Conservation (phyloP, 2,888 invertebrate genomes). For the Lasioglossum vierecki region DNA sequence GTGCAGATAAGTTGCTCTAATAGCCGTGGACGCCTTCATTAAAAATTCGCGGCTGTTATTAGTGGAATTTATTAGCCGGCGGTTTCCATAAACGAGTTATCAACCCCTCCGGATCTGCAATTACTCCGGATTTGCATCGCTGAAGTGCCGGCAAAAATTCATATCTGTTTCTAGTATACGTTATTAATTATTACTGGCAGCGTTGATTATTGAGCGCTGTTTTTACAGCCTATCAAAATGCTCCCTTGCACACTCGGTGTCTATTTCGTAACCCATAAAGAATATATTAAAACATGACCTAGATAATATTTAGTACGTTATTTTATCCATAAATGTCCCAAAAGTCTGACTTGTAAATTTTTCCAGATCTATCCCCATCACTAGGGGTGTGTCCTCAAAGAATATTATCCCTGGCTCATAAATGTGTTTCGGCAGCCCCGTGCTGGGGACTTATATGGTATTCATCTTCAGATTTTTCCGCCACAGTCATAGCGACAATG, state of each 20-base stretch:
- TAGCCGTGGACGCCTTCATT: slow-evolving; percentile 33
- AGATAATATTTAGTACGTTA: background rate
- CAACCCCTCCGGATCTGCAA: slow-evolving; percentile 32
- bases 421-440: too few species aligned
- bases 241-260: background rate
- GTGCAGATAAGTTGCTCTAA: background rate
- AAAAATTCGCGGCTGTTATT: slow-evolving; percentile 37
- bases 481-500: background rate
- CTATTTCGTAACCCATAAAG: background rate
- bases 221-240: background rate
- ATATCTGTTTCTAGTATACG: background rate
- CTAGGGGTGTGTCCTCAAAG: too few species aligned
- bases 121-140: slow-evolving; percentile 46
- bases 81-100: slow-evolving; percentile 34
- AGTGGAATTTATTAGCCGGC: slow-evolving; percentile 41
- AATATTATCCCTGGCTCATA: too few species aligned
- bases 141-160: slow-evolving; percentile 17
- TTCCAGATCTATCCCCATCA: too few species aligned
- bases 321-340: too few species aligned
- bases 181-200: background rate
- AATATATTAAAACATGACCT: background rate
- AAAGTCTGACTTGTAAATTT: too few species aligned
- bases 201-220: background rate
- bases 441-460: too few species aligned
- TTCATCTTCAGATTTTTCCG: background rate